Evolutionary conservation across 2,888 invertebrate species (phyloP).

Genomic region (Bhutanitis thaidina): DNA sequence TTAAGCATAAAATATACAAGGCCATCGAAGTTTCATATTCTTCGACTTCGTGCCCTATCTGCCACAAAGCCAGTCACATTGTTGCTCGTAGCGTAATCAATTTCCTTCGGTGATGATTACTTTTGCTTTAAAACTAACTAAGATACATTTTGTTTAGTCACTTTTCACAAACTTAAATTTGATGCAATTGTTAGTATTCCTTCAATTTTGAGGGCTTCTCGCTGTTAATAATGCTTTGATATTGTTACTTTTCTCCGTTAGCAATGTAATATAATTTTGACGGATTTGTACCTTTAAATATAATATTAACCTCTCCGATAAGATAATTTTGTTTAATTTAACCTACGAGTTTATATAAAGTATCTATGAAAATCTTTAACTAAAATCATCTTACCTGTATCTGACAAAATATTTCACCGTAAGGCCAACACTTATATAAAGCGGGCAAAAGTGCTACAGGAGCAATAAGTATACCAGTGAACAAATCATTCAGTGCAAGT

Average conservation of each 20-base stretch:
- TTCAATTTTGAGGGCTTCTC: too few species aligned
- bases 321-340: too few species aligned
- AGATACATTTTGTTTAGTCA: too few species aligned
- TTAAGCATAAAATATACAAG: conserved; percentile 23
- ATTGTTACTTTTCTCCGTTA: too few species aligned
- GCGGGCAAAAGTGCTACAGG: conserved; percentile 92
- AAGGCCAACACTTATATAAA: conserved; percentile 93
- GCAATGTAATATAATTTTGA: too few species aligned
- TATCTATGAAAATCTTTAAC: conserved; percentile 33
- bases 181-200: too few species aligned
- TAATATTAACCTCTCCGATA: too few species aligned
- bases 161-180: too few species aligned
- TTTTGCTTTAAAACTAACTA: neutral
- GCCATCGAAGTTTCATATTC: conserved; percentile 19
- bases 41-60: conserved; percentile 14
- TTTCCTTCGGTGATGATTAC: conserved; percentile 2
- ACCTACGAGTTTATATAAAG: too few species aligned
- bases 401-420: conserved; percentile 93
- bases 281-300: too few species aligned
- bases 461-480: conserved; percentile 91
- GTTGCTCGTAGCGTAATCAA: conserved; percentile 9
- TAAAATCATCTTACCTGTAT: conserved; percentile 88
- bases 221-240: too few species aligned
- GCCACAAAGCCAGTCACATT: conserved; percentile 4
- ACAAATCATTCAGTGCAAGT: conserved; percentile 91